Conservation (phyloP, 2,888 invertebrate species). For the Phortica okadai region DNA sequence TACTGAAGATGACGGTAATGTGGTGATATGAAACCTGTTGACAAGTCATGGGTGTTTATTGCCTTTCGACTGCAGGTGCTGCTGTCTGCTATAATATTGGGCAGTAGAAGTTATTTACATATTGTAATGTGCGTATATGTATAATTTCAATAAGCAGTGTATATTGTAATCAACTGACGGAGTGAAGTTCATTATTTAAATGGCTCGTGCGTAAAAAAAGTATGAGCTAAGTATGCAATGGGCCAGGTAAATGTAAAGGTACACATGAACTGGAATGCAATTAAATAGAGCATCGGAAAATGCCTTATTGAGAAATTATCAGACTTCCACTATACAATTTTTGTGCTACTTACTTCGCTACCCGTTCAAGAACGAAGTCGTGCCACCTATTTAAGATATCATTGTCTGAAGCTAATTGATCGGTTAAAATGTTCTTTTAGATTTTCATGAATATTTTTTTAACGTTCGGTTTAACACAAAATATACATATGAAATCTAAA, state of each 20-base stretch:
- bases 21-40: constrained; percentile 34
- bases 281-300: not conserved
- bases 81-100: not conserved
- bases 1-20: constrained; percentile 1
- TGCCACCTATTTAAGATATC: too few relatives aligned
- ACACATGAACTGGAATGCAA: too few relatives aligned
- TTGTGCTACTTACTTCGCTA: constrained; percentile 61
- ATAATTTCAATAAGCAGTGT: constrained; percentile 34
- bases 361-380: constrained; percentile 44
- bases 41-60: constrained; percentile 40
- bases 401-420: constrained; percentile 34
- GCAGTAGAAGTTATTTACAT: too few relatives aligned
- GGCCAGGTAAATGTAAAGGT: too few relatives aligned
- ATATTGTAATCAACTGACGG: not conserved
- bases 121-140: not conserved
- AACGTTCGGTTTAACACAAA: too few relatives aligned
- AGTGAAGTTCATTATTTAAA: not conserved
- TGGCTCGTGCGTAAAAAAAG: not conserved
- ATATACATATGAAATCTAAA: not conserved
- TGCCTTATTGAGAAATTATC: constrained; percentile 59
- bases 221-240: too few relatives aligned
- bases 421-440: too few relatives aligned
- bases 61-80: constrained; percentile 17
- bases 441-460: too few relatives aligned
- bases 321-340: constrained; percentile 57